Evolutionary conservation across 1,140 invertebrate genomes (phyloP).

Genomic region (Wiebesia pumilae): DNA sequence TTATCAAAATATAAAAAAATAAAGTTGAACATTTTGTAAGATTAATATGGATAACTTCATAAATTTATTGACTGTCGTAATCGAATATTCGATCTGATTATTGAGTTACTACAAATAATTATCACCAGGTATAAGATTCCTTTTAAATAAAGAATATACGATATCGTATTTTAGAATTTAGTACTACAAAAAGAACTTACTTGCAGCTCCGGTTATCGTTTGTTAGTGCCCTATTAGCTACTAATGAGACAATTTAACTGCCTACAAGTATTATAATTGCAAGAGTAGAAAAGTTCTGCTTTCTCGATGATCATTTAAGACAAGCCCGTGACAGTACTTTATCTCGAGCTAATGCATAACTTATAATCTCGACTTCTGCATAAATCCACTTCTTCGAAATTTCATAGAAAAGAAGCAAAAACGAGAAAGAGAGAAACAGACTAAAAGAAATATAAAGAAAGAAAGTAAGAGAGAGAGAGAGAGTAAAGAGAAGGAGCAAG

Average conservation of each 20-base stretch:
- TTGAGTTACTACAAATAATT: neutral
- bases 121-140: neutral
- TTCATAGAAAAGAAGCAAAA: neutral
- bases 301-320: constrained; percentile 15
- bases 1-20: too few species aligned
- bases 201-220: neutral
- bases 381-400: constrained; percentile 48
- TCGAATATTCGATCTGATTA: neutral
- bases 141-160: constrained; percentile 23
- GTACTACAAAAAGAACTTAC: neutral
- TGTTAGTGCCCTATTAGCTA: constrained; percentile 10
- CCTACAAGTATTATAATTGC: constrained; percentile 7
- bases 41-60: neutral
- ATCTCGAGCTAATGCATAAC: constrained; percentile 44
- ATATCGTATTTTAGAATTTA: neutral
- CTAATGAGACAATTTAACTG: constrained; percentile 36
- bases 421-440: neutral
- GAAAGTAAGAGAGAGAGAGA: neutral
- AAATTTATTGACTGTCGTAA: neutral
- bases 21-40: neutral
- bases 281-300: constrained; percentile 29
- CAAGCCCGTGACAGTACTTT: constrained; percentile 4
- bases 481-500: neutral
- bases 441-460: neutral
- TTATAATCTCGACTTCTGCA: constrained; percentile 41